A percentile compares a stretch with the other conserved stretches of the same genome.
Evolutionary conservation across 2,113 vertebrate species (phyloP).

Genomic region (Lycaon pictus): DNA sequence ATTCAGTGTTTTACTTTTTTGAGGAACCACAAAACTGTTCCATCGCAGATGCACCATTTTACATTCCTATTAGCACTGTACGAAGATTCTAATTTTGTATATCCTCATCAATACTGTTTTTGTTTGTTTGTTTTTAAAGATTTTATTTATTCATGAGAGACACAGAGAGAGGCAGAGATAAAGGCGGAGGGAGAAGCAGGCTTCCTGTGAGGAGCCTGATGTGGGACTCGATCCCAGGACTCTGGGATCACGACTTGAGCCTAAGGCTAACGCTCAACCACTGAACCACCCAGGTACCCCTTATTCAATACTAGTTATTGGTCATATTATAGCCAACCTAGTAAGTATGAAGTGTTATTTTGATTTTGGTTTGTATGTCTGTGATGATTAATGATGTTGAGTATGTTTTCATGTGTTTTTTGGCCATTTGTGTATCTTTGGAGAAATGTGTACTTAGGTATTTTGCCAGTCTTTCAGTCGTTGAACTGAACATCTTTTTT

Average conservation of each 20-base stretch:
- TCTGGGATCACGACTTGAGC: no score
- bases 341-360: neutral
- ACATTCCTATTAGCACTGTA: neutral
- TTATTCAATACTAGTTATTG: neutral
- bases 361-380: neutral
- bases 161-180: no score
- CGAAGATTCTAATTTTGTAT: neutral
- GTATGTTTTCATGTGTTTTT: neutral
- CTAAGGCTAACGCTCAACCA: no score
- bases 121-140: no score
- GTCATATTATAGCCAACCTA: neutral
- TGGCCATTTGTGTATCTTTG: neutral
- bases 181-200: no score
- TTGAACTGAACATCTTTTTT: neutral
- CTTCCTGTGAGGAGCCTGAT: no score
- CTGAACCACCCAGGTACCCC: no score
- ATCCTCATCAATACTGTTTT: neutral
- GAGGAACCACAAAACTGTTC: neutral
- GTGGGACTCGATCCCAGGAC: no score
- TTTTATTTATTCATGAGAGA: no score
- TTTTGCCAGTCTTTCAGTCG: neutral
- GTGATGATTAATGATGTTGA: neutral
- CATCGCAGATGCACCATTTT: neutral
- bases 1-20: neutral
- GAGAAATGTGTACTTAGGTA: neutral